Percentiles rank a stretch among this genome's conserved stretches.
These are phyloP conservation scores for Sanderia malayensis DNA, from an alignment of 30 jellyfish, hydroid and myxozoan species.

Conservation along the genomic window DNA sequence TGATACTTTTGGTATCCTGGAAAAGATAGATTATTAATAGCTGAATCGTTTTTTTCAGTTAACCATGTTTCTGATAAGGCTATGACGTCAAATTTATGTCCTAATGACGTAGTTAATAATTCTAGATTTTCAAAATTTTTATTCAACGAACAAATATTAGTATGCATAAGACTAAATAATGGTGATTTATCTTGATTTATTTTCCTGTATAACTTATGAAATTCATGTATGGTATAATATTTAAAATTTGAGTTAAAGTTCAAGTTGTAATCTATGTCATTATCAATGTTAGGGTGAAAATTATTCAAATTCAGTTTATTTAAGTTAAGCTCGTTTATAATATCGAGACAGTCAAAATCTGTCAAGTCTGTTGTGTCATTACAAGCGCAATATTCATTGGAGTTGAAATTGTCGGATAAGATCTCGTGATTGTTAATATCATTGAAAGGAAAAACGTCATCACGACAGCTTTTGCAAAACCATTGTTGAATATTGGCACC, in stretches of 20 bases:
- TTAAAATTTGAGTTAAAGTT: conserved; percentile 27
- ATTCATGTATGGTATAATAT: conserved; percentile 39
- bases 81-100: conserved; percentile 41
- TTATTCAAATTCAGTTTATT: conserved; percentile 14
- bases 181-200: conserved; percentile 6
- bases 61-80: conserved; percentile 48
- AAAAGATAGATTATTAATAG: conserved; percentile 19
- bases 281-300: conserved; percentile 31
- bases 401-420: conserved; percentile 24
- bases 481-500: background rate
- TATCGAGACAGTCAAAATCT: conserved; percentile 27
- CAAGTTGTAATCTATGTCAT: conserved; percentile 30
- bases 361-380: conserved; percentile 22
- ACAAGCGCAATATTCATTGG: conserved; percentile 31
- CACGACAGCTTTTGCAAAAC: background rate
- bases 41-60: conserved; percentile 19
- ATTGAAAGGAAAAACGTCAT: conserved; percentile 18
- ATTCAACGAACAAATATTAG: conserved; percentile 38
- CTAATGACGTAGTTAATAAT: conserved; percentile 28
- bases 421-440: conserved; percentile 25
- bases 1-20: conserved; percentile 48
- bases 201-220: conserved; percentile 23
- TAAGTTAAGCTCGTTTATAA: conserved; percentile 1
- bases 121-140: conserved; percentile 32
- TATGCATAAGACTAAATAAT: conserved; percentile 31